Evolutionary conservation across 2,113 vertebrate genomes (phyloP).

Genomic region (Cynocephalus volans): DNA sequence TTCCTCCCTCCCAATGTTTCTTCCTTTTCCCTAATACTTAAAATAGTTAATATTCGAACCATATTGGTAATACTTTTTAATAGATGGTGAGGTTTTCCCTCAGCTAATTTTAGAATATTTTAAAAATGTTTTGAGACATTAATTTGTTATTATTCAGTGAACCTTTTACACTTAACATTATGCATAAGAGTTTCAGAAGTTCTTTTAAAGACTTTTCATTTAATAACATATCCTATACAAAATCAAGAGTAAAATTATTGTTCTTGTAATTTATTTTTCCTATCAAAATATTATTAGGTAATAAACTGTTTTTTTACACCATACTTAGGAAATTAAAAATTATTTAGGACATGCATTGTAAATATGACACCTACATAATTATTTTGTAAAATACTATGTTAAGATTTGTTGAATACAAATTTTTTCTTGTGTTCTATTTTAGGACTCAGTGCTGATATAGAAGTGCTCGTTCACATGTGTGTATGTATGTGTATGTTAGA

Average conservation of each 20-base stretch:
- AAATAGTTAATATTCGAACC: neutral
- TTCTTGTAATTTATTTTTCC: slow-evolving; percentile 32
- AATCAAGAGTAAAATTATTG: slow-evolving; percentile 9
- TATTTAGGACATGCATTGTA: slow-evolving; percentile 23
- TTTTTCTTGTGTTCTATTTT: slow-evolving; percentile 23
- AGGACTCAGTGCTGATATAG: neutral
- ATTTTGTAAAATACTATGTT: slow-evolving; percentile 42
- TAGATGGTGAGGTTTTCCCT: neutral
- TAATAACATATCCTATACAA: neutral
- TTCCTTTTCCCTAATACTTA: neutral
- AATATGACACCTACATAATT: neutral
- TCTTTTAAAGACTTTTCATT: slow-evolving; percentile 6
- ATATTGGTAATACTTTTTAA: neutral
- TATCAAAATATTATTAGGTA: slow-evolving; percentile 20
- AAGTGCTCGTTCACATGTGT: neutral
- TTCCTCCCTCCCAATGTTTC: neutral
- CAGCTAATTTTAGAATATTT: slow-evolving; percentile 49
- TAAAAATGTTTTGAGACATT: neutral
- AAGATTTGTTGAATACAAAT: neutral
- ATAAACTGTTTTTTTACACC: slow-evolving; percentile 21
- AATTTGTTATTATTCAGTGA: slow-evolving; percentile 41
- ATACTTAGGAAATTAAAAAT: slow-evolving; percentile 29
- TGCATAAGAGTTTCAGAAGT: slow-evolving; percentile 43
- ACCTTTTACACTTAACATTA: slow-evolving; percentile 45
- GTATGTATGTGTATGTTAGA: neutral